Conservation (phyloP, 2,113 vertebrate species). For the Python bivittatus region DNA sequence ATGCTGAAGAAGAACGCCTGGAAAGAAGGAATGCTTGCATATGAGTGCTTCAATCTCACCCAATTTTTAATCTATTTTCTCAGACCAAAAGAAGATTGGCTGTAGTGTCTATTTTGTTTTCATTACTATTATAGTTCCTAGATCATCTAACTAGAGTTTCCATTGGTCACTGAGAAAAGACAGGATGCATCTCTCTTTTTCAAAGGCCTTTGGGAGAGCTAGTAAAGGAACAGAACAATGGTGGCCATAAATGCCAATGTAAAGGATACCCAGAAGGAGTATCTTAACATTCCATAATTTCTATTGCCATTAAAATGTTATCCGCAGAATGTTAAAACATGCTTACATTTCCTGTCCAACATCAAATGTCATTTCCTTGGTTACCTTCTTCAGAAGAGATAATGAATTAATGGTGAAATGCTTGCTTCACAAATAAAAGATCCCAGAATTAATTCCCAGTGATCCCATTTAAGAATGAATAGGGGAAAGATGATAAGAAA, state of each 20-base stretch:
- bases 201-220: not conserved
- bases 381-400: not conserved
- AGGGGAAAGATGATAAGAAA: not conserved
- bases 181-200: not conserved
- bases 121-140: not conserved
- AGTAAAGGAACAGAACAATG: not conserved
- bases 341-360: not conserved
- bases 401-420: not conserved
- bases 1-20: not conserved
- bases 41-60: too few species aligned
- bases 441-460: not conserved
- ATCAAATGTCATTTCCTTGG: not conserved
- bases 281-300: not conserved
- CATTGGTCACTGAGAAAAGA: not conserved
- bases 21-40: not conserved
- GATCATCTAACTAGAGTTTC: not conserved
- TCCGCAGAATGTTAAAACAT: not conserved
- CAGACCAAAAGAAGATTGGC: too few species aligned
- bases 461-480: not conserved
- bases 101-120: not conserved
- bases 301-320: not conserved
- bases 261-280: not conserved
- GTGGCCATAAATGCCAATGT: conserved; percentile 2
- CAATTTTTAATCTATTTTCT: too few species aligned
- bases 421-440: not conserved